These are phyloP conservation scores for Indicator indicator DNA, from an alignment of 2,113 vertebrate species.

Conservation along the genomic window DNA sequence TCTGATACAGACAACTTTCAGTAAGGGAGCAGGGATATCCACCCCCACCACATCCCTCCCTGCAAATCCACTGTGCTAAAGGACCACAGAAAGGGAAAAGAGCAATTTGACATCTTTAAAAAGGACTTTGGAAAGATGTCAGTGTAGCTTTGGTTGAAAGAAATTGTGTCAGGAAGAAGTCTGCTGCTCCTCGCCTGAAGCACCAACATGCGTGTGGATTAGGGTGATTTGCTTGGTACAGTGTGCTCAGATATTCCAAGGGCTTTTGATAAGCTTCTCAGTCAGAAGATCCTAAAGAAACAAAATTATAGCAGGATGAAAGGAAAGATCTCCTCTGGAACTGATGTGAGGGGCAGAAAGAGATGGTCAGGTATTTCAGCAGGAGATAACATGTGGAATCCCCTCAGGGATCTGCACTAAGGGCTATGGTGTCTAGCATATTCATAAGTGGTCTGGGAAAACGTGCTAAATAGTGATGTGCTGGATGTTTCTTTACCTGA, in stretches of 20 bases:
- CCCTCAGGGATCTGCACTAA: not conserved
- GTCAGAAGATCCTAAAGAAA: not conserved
- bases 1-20: not conserved
- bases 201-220: not conserved
- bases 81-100: not conserved
- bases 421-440: not conserved
- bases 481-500: not conserved
- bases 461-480: not conserved
- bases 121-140: conserved; percentile 2
- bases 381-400: conserved; percentile 4
- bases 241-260: conserved; percentile 26
- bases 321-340: not conserved
- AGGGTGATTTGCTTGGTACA: not conserved
- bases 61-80: not conserved
- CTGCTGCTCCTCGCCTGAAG: not conserved
- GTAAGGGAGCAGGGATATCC: fast-evolving
- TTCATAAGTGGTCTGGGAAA: conserved; percentile 3
- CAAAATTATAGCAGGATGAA: conserved; percentile 18
- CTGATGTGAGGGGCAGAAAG: not conserved
- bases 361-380: not conserved
- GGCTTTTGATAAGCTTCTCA: conserved; percentile 32
- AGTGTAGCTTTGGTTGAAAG: not conserved
- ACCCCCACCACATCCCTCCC: fast-evolving
- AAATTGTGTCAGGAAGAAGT: not conserved
- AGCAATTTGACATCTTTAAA: not conserved